Base-by-base conservation (phyloP, 2,888 invertebrate species). In the Drosophila neonasuta region DNA sequence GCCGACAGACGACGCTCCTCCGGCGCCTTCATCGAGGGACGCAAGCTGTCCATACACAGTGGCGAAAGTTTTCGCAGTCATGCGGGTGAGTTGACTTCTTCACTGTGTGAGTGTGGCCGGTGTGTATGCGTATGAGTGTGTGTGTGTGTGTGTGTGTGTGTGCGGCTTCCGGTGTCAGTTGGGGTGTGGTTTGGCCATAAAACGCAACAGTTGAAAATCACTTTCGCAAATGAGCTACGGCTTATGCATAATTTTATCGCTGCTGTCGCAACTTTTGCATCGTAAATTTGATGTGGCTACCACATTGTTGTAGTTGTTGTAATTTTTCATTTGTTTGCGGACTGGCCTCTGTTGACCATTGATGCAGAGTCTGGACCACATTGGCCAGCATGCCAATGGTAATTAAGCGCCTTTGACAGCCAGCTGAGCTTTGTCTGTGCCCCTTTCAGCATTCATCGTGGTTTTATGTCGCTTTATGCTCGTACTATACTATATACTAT, bases 51-150 rank as follows among this genome's bases (percentile, higher is more conserved):
- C 69, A 89, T 91, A 50, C 89, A 91, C 56, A 90, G 89, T 72
- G 90, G 90, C 36, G 91, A 91, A 80, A 90, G 90, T 85, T 90
- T 91, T 83, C 90, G 91, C 68, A 87, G 87, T 68, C 90, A 89
- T 79, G 88, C 79, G 65, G 91, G 91, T 91, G 74, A 88, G 88
- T 75, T 34, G 42, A 41, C 54, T 44, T 5, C 54, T 29, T 34
- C 20, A 2, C 7, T 24, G 44, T 44, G 34, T 7, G 5, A 24
- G 10, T 5, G 41, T 24, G 1, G 9, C 8, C 29, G 10, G 3
- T 15, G n/a, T 20, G 39, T 1, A 7, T 3, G 20, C 20, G 20
- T 20, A 4, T 20, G 17, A 3, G 32, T 45, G 52, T 0, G 0
- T 15, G 36, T 30, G 15, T 20, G 2, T 32, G 10, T 39, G 52